Evolutionary conservation across 2,113 vertebrate species (phyloP), one percentile per base, ranked within the genome.

Genomic region (Otolemur garnettii): DNA sequence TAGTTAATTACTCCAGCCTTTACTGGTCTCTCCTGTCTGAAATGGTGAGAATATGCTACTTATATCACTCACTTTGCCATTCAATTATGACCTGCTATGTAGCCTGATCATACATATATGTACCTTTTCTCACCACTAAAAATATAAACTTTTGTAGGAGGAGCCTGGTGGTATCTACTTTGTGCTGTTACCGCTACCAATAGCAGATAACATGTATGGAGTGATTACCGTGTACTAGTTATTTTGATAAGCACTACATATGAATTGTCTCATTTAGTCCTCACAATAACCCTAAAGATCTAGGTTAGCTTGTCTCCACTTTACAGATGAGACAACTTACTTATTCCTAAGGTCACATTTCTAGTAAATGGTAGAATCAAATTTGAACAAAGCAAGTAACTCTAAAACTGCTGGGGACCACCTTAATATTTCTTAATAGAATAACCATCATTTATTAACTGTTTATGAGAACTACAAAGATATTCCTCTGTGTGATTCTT

Each of bases 301-400:
- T 87, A 84, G 72, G n/a, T 92, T 71, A 45, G 75, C 68, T 93
- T n/a, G 24, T 82, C 9, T 33, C n/a, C 15, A 50, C 82, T 84
- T 94, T 90, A 91, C 24, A 77, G 24, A n/a, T 77, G 45, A 77
- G 53, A 77, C 94, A 93, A 92, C 38, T 64, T 62, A 50, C 10
- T 45, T 96, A 68, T 11, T 45, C 21, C 30, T 83, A 72, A 91
- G 64, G 35, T 66, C 38, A 42, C 24, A 83, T 94, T 90, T 91
- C 82, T 89, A 86, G 21, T 83, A 80, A 96, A 45, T 50, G 33
- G 12, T 69, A 74, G 78, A 85, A 30, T 83, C 74, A 96, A 74
- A 87, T 72, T 95, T 86, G 87, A 79, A 35, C 59, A 62, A 84
- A 95, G 38, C 14, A 87, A 87, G 7, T 95, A 62, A 87, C 59